These are phyloP conservation scores for Drosophila insularis DNA, from an alignment of 1,140 invertebrate genomes.

Conservation along the genomic window DNA sequence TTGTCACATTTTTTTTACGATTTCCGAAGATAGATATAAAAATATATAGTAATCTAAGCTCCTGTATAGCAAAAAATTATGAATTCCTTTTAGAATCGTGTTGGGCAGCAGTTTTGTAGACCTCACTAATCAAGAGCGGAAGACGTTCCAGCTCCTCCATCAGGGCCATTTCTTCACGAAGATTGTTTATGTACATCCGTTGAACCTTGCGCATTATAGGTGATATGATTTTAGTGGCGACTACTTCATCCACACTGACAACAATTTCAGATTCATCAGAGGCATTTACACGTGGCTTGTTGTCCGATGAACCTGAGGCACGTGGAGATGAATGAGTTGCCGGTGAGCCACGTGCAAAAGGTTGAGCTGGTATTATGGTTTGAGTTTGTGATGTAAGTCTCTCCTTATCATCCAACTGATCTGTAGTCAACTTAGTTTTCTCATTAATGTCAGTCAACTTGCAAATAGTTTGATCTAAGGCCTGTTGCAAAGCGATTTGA, in stretches of 20 bases:
- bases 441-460: background rate
- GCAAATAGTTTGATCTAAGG: slow-evolving; percentile 22
- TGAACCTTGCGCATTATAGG: slow-evolving; percentile 55
- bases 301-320: too few relatives aligned
- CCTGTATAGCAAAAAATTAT: background rate
- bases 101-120: slow-evolving; percentile 26
- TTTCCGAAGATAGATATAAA: too few relatives aligned
- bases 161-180: slow-evolving; percentile 49
- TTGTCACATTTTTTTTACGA: too few relatives aligned
- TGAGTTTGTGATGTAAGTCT: too few relatives aligned
- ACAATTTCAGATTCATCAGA: background rate
- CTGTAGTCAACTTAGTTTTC: too few relatives aligned
- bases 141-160: slow-evolving; percentile 50
- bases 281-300: background rate
- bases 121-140: slow-evolving; percentile 43
- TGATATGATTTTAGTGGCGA: slow-evolving; percentile 47
- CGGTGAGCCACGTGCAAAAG: background rate
- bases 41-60: background rate
- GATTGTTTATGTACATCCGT: slow-evolving; percentile 42
- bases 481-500: slow-evolving; percentile 54
- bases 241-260: slow-evolving; percentile 42
- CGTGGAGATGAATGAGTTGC: too few relatives aligned
- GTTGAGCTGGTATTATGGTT: too few relatives aligned
- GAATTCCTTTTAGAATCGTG: background rate
- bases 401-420: too few relatives aligned